These are phyloP conservation scores for Abrostola tripartita DNA, from an alignment of 2,888 invertebrate species.

Conservation along the genomic window DNA sequence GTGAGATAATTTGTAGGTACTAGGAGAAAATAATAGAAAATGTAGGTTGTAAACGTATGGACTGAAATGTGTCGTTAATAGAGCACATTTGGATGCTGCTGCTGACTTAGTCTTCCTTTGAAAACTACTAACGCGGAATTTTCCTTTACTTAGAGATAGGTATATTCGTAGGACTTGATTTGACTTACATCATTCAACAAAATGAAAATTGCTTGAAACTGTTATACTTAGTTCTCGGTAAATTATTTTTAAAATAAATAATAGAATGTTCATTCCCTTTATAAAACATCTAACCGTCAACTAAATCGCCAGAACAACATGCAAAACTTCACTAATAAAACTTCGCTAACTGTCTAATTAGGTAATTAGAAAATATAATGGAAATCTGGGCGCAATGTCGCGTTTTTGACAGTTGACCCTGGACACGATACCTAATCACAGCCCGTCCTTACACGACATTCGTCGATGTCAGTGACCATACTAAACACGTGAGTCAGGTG, in stretches of 20 bases:
- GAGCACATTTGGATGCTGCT: too few species aligned
- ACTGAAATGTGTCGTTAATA: too few species aligned
- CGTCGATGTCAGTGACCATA: slow-evolving; percentile 1
- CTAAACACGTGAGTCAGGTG: slow-evolving; percentile 11
- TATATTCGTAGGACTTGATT: too few species aligned
- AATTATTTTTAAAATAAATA: background rate
- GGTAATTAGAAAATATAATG: slow-evolving; percentile 25
- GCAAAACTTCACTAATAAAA: slow-evolving; percentile 12
- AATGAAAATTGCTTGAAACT: too few species aligned
- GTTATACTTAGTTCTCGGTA: too few species aligned
- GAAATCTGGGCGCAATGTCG: slow-evolving; percentile 39
- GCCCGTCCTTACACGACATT: slow-evolving; percentile 15
- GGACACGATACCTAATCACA: slow-evolving; percentile 16
- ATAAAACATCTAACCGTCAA: too few species aligned
- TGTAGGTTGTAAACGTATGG: too few species aligned
- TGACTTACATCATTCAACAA: too few species aligned
- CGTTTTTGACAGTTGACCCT: slow-evolving; percentile 38
- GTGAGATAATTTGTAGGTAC: too few species aligned
- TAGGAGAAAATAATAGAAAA: too few species aligned
- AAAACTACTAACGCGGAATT: background rate
- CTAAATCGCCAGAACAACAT: slow-evolving; percentile 2
- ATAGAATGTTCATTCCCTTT: too few species aligned
- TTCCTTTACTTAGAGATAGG: background rate
- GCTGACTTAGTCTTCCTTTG: background rate
- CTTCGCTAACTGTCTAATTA: slow-evolving; percentile 25